Conservation (phyloP, 2,113 vertebrate genomes). For the Pseudolaguvia tuberculata region DNA sequence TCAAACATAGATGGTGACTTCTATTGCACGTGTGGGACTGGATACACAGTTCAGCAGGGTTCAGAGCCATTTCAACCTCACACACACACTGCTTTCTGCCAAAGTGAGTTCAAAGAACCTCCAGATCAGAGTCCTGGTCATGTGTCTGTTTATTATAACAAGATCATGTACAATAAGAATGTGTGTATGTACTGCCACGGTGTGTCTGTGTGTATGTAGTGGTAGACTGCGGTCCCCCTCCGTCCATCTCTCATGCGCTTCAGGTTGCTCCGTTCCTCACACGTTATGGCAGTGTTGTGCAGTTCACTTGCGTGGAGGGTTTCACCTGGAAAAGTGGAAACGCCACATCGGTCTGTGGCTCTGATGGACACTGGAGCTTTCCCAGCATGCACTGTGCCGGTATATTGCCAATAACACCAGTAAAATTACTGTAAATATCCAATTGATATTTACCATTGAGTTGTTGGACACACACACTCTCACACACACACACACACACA, state of each 20-base stretch:
- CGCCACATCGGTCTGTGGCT: constrained; percentile 60
- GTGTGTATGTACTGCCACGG: constrained; percentile 10
- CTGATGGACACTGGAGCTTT: constrained; percentile 63
- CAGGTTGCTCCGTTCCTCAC: constrained; percentile 53
- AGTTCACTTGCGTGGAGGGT: constrained; percentile 61
- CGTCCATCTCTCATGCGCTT: constrained; percentile 27
- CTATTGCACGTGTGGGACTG: constrained; percentile 76
- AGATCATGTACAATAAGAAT: not conserved
- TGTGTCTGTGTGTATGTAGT: constrained; percentile 50
- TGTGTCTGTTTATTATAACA: not conserved
- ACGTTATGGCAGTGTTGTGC: constrained; percentile 54
- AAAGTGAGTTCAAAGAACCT: constrained; percentile 65
- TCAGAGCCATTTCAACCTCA: constrained; percentile 65
- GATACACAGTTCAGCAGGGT: constrained; percentile 72
- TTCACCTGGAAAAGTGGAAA: constrained; percentile 60
- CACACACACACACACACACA: not conserved
- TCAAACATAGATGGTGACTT: constrained; percentile 77
- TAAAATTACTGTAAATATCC: not conserved
- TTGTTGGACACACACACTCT: not conserved
- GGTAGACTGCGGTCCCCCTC: constrained; percentile 66
- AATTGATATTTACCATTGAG: not conserved
- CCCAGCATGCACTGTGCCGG: constrained; percentile 66
- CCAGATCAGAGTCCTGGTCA: not conserved
- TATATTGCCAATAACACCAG: constrained; percentile 47
- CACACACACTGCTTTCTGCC: constrained; percentile 64